Percentiles rank a stretch among this genome's conserved stretches.
phyloP scores from a whole-genome alignment of 2,797 vertebrate genomes.

The Chelonia mydas region DNA sequence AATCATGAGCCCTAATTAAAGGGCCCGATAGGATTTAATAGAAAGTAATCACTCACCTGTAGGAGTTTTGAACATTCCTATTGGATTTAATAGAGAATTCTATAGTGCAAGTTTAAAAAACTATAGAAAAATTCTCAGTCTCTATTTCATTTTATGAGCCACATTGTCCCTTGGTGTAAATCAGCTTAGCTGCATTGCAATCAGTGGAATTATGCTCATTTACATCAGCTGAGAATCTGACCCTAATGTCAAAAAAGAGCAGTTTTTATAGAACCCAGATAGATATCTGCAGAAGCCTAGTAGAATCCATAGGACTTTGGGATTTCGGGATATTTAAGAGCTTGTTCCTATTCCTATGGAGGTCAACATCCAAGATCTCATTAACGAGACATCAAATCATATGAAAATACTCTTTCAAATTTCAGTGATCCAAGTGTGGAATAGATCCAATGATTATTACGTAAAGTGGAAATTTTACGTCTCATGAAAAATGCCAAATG shows the following conservation, averaged over 20 bases:
- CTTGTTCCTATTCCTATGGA: not conserved
- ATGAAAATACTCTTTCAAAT: not conserved
- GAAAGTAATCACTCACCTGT: constrained; percentile 69
- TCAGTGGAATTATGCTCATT: not conserved
- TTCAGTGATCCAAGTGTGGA: constrained; percentile 45
- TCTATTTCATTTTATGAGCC: not conserved
- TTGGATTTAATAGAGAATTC: constrained; percentile 61
- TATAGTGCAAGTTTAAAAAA: constrained; percentile 35
- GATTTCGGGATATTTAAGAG: not conserved
- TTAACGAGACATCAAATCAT: not conserved
- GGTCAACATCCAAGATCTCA: constrained; percentile 38
- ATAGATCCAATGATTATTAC: constrained; percentile 22
- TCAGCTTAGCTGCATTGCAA: not conserved
- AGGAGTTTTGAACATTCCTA: constrained; percentile 54
- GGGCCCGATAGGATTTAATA: constrained; percentile 58
- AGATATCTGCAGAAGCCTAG: not conserved
- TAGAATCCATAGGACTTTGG: not conserved
- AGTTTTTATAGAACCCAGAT: not conserved
- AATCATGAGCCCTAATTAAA: constrained; percentile 61
- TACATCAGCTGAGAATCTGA: not conserved
- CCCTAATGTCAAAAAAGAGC: not conserved
- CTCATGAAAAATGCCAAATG: constrained; percentile 57
- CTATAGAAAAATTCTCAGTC: not conserved
- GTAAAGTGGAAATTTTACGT: constrained; percentile 5
- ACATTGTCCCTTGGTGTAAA: not conserved